phyloP scores from a whole-genome alignment of 2,888 invertebrate species.

The Hydroisotoma schaefferi region DNA sequence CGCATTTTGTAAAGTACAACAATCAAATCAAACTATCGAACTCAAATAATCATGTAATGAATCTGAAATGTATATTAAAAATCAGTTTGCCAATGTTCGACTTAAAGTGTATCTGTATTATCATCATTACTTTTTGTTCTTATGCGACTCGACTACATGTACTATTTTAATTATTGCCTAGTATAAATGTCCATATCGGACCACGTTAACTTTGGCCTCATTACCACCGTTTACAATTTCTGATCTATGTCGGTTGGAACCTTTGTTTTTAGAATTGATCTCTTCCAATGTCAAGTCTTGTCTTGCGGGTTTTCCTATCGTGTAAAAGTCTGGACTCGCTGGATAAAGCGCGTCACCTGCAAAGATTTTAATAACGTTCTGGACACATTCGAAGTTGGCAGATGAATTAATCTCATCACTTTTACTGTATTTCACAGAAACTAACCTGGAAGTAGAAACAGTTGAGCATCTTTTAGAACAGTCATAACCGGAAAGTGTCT shows the following conservation, averaged over 20 bases:
- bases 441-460: conserved; percentile 62
- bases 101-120: no score
- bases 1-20: no score
- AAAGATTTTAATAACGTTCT: neutral
- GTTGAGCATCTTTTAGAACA: conserved; percentile 59
- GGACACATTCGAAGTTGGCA: neutral
- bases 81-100: no score
- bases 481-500: conserved; percentile 58
- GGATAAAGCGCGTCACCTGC: conserved; percentile 42
- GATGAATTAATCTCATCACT: neutral
- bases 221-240: conserved; percentile 5
- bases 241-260: conserved; percentile 26
- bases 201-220: conserved; percentile 17
- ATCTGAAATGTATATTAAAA: no score
- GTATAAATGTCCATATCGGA: conserved; percentile 23
- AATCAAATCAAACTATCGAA: no score
- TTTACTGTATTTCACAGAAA: neutral
- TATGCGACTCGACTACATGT: no score
- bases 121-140: no score
- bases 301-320: neutral
- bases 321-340: conserved; percentile 13
- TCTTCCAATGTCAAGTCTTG: conserved; percentile 11
- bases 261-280: neutral
- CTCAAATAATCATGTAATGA: no score
- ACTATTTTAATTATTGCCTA: no score